These are phyloP conservation scores for Haemorhous mexicanus DNA, from an alignment of 2,113 vertebrate genomes.

Conservation along the genomic window DNA sequence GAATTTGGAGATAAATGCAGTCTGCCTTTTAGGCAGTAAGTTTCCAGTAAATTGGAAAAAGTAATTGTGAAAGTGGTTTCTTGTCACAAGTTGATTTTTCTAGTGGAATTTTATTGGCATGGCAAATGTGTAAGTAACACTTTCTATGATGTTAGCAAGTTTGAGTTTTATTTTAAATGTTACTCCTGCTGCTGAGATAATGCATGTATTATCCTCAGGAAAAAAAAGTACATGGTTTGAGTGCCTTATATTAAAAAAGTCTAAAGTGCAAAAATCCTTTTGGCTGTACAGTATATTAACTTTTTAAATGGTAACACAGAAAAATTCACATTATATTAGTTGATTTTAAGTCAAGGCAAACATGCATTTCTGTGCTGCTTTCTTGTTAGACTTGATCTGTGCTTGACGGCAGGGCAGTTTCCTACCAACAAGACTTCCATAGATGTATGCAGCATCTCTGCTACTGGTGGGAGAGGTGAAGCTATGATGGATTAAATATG, in stretches of 20 bases:
- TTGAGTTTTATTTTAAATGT: not conserved
- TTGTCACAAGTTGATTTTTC: not conserved
- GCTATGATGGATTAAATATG: not conserved
- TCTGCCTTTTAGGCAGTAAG: not conserved
- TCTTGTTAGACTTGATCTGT: not conserved
- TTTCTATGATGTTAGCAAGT: not conserved
- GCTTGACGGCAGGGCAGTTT: not conserved
- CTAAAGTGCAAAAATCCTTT: not conserved
- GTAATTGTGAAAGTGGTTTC: not conserved
- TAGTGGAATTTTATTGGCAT: not conserved
- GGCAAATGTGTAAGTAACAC: not conserved
- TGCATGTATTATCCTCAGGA: not conserved
- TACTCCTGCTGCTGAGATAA: not conserved
- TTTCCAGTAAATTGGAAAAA: not conserved
- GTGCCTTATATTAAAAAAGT: not conserved
- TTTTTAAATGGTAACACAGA: not conserved
- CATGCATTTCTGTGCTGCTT: not conserved
- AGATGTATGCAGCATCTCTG: not conserved
- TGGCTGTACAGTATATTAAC: not conserved
- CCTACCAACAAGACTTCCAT: not conserved
- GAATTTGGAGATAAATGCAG: not conserved
- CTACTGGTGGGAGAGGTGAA: not conserved
- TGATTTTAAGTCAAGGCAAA: not conserved
- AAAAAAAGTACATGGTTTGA: not conserved
- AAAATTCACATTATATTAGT: not conserved